A percentile compares a stretch with the other conserved stretches of the same genome.
phyloP scores from a whole-genome alignment of 2,797 vertebrate genomes.

The Spheniscus humboldti region DNA sequence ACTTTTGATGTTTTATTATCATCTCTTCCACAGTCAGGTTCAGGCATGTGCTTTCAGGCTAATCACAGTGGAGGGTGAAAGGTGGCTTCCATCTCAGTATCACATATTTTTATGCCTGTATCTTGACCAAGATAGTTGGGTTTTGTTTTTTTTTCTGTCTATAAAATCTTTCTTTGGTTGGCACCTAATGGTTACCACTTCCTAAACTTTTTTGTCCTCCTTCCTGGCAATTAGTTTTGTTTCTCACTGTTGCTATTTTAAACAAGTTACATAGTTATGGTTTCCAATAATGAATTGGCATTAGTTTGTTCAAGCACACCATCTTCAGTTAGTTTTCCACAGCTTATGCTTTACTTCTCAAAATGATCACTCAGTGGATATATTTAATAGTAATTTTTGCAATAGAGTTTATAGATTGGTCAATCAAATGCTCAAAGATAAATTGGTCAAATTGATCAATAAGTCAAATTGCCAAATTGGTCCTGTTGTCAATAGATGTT shows the following conservation, averaged over 20 bases:
- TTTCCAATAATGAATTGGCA: background rate
- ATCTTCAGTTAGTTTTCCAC: background rate
- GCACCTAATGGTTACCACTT: background rate
- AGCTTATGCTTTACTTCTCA: background rate
- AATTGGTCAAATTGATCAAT: background rate
- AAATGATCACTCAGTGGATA: background rate
- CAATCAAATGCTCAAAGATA: background rate
- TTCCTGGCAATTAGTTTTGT: background rate
- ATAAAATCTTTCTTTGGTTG: background rate
- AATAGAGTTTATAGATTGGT: background rate
- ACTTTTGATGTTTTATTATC: background rate
- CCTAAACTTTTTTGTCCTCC: background rate
- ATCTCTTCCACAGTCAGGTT: background rate
- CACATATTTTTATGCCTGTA: background rate
- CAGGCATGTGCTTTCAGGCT: background rate
- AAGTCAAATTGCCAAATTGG: background rate
- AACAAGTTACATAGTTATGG: background rate
- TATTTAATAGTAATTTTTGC: background rate
- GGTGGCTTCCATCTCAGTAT: background rate
- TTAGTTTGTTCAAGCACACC: background rate
- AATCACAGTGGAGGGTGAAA: background rate
- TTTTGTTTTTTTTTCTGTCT: background rate
- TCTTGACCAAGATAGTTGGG: background rate
- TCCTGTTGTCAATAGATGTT: background rate
- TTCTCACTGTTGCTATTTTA: background rate